Percentiles rank a stretch among this genome's conserved stretches.
Evolutionary conservation across 2,797 vertebrate genomes (phyloP).

Genomic region (Alca torda): DNA sequence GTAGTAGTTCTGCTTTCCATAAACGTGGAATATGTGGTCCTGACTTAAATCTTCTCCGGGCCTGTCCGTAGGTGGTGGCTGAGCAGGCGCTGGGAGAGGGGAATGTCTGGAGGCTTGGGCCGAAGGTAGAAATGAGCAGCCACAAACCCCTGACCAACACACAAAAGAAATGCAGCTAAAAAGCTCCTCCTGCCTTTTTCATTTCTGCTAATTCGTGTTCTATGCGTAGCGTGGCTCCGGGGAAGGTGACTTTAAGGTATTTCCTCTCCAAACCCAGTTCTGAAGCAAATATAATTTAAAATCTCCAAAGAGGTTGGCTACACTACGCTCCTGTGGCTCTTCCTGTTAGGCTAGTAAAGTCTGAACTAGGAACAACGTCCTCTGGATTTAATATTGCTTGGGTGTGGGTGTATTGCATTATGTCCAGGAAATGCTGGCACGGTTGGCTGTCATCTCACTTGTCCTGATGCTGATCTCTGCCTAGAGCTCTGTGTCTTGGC

Average conservation of each 20-base stretch:
- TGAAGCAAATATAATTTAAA: neutral
- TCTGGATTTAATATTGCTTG: neutral
- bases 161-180: neutral
- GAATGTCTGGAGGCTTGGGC: neutral
- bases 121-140: neutral
- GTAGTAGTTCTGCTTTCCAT: neutral
- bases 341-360: neutral
- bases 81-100: neutral
- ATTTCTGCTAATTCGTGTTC: neutral
- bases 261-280: neutral
- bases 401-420: neutral
- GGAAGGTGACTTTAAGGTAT: neutral
- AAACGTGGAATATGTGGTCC: neutral
- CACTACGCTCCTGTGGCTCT: neutral
- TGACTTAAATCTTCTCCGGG: neutral
- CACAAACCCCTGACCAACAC: too few species aligned
- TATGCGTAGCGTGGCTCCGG: rapidly evolving
- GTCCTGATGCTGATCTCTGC: neutral
- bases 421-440: neutral
- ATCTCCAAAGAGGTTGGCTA: neutral
- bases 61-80: neutral
- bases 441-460: neutral
- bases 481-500: neutral
- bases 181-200: neutral
- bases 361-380: neutral